phyloP scores from a whole-genome alignment of 1,140 invertebrate genomes.

The Argopecten irradians region DNA sequence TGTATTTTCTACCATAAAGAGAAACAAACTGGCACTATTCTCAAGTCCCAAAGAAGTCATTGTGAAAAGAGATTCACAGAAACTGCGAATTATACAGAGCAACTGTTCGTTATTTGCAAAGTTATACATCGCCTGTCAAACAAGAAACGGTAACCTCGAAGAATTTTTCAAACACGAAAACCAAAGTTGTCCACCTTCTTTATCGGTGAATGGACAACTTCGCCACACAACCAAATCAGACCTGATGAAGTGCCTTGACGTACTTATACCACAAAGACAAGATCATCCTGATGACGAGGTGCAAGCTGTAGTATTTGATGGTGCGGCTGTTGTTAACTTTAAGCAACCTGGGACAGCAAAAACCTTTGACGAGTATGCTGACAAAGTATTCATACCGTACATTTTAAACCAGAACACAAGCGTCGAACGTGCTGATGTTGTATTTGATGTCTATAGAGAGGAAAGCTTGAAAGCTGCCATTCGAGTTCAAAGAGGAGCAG shows the following conservation, averaged over 20 bases:
- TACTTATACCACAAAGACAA: neutral
- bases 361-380: constrained; percentile 55
- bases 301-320: constrained; percentile 51
- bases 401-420: neutral
- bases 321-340: constrained; percentile 49
- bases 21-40: constrained; percentile 41
- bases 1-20: constrained; percentile 35
- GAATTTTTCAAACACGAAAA: constrained; percentile 64
- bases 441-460: constrained; percentile 49
- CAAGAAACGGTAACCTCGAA: constrained; percentile 51
- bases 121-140: constrained; percentile 54
- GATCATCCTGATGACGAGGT: neutral
- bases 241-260: constrained; percentile 36
- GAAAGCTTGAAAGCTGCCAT: constrained; percentile 45
- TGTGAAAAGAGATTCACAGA: neutral
- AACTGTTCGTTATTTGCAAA: constrained; percentile 48
- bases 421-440: constrained; percentile 45
- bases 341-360: constrained; percentile 35
- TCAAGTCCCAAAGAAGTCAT: neutral
- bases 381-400: constrained; percentile 43
- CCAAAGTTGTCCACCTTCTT: constrained; percentile 52
- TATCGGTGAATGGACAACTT: constrained; percentile 46
- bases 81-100: constrained; percentile 34
- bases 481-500: constrained; percentile 45
- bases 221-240: constrained; percentile 49